Base-by-base conservation (phyloP, 2,888 invertebrate species). In the Troides aeacus region DNA sequence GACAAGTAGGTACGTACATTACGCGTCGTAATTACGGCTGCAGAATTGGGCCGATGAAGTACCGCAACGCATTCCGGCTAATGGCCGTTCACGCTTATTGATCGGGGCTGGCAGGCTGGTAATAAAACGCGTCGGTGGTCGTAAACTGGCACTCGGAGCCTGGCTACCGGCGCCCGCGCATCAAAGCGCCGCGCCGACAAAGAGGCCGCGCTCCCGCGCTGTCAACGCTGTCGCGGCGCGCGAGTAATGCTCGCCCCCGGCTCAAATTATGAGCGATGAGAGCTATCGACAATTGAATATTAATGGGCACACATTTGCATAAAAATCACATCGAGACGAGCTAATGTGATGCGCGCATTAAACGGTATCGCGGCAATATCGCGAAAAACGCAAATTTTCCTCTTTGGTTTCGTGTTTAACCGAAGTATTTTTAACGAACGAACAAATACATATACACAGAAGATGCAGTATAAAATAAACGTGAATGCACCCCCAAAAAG, bases 141-240 rank as follows among this genome's bases (percentile, higher is more conserved):
- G 85, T 91, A 91, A 91, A 92, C 89, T 86, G 84, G 87, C 88
- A 87, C 88, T 89, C 84, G 84, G 85, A 77, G 78, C 79, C 81
- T 81, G 78, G 84, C 87, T 85, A 85, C 86, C 81, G 90, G 88
- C 89, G 87, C 89, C 87, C 87, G 89, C 87, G 87, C 85, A 84
- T 90, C 90, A 91, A 90, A 91, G 88, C 74, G 71, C 74, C 74
- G 74, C 80, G 80, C 89, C 90, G 88, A 87, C 90, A 89, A 90
- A 88, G 86, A 78, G 76, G 82, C 86, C 88, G 88, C 84, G 77
- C 82, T 76, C 82, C 81, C 80, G 82, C 82, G 84, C 88, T 92
- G 90, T 91, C 92, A 91, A 89, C 92, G 85, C 92, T 75, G 88
- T 88, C 88, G 88, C 86, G 87, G 86, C 77, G 82, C 84, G 82